Evolutionary conservation across 2,797 vertebrate species (phyloP).

Genomic region (Eulemur albifrons): DNA sequence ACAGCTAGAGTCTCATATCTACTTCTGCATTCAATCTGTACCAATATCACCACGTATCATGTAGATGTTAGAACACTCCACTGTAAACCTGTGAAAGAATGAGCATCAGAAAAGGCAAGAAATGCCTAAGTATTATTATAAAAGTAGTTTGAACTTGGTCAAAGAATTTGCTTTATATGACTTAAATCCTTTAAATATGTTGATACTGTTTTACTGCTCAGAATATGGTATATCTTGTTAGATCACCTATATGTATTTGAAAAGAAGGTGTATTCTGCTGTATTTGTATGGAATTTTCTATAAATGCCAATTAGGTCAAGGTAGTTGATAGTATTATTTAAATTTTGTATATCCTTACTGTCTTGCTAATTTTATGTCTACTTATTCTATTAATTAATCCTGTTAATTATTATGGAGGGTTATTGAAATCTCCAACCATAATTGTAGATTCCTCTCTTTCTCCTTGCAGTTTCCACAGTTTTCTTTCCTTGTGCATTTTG

Average conservation of each 20-base stretch:
- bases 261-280: background rate
- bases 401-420: background rate
- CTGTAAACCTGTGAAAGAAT: background rate
- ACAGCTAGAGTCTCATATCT: background rate
- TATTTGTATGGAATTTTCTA: background rate
- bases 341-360: background rate
- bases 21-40: background rate
- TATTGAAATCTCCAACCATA: background rate
- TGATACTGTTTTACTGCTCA: background rate
- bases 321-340: background rate
- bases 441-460: background rate
- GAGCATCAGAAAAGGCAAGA: background rate
- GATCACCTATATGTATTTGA: background rate
- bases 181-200: background rate
- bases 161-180: background rate
- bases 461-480: background rate
- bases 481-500: background rate
- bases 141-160: background rate
- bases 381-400: background rate
- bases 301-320: background rate
- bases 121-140: background rate
- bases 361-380: background rate
- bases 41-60: background rate
- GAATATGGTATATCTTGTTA: background rate
- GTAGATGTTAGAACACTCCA: background rate